phyloP scores from a whole-genome alignment of 2,797 vertebrate genomes.

The Urophycis tenuis region DNA sequence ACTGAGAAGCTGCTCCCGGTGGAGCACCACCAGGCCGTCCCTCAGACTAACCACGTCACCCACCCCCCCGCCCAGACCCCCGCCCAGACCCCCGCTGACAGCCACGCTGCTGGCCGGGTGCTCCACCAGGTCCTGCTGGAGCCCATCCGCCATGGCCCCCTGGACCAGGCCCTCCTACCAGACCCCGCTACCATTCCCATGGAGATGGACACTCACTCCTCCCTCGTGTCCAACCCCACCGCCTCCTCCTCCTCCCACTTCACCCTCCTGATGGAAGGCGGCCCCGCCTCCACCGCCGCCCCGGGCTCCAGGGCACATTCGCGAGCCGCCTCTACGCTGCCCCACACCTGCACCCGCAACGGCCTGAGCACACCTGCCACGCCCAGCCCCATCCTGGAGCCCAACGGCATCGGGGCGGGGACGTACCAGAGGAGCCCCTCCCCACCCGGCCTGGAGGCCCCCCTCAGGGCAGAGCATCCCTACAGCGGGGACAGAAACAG shows the following conservation, averaged over 20 bases:
- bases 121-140: slow-evolving; percentile 68
- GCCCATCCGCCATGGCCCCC: slow-evolving; percentile 42
- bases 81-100: slow-evolving; percentile 20
- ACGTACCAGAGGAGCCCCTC: slow-evolving; percentile 73
- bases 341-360: slow-evolving; percentile 72
- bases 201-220: slow-evolving; percentile 69
- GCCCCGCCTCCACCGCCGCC: slow-evolving; percentile 48
- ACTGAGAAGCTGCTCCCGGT: slow-evolving; percentile 49
- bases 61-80: slow-evolving; percentile 47
- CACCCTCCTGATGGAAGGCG: slow-evolving; percentile 26
- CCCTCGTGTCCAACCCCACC: slow-evolving; percentile 49
- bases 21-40: slow-evolving; percentile 73
- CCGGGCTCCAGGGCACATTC: slow-evolving; percentile 61
- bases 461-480: slow-evolving; percentile 70
- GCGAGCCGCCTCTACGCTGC: slow-evolving; percentile 51
- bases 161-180: slow-evolving; percentile 59
- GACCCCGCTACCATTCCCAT: slow-evolving; percentile 53
- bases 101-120: slow-evolving; percentile 53
- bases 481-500: slow-evolving; percentile 72
- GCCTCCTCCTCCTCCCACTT: slow-evolving; percentile 3
- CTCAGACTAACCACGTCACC: slow-evolving; percentile 80
- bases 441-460: slow-evolving; percentile 57
- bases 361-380: slow-evolving; percentile 60
- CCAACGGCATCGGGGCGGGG: slow-evolving; percentile 77
- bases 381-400: slow-evolving; percentile 74